Conservation (phyloP, 2,888 invertebrate species). For the Drosophila infuscata region DNA sequence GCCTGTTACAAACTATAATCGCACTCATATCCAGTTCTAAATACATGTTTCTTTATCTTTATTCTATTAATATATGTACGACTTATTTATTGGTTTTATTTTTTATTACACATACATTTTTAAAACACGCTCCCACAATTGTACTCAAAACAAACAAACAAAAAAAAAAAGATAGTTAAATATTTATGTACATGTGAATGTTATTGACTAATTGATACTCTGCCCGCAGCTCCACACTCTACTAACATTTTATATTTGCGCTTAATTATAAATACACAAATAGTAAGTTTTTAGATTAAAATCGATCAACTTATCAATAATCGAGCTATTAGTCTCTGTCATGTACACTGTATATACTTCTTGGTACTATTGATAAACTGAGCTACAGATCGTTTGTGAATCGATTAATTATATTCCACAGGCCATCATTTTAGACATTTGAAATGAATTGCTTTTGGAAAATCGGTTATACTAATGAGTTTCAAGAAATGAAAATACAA, state of each 20-base stretch:
- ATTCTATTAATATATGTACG: constrained; percentile 69
- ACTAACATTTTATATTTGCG: constrained; percentile 12
- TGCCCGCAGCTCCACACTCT: not conserved
- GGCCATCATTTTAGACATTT: not conserved
- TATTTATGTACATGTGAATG: not conserved
- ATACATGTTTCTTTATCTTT: constrained; percentile 72
- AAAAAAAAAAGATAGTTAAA: not conserved
- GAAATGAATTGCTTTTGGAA: not conserved
- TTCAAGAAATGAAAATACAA: not conserved
- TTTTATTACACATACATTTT: constrained; percentile 10
- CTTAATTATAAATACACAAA: not conserved
- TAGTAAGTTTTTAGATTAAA: constrained; percentile 3
- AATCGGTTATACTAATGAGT: not conserved
- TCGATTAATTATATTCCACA: not conserved
- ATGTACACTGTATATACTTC: not conserved
- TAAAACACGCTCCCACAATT: not conserved
- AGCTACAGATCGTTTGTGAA: not conserved
- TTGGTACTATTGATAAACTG: not conserved
- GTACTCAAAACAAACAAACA: not conserved
- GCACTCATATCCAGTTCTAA: constrained; percentile 73
- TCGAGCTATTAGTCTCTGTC: not conserved
- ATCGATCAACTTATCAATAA: constrained; percentile 1
- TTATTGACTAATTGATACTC: constrained; percentile 7
- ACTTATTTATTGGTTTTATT: constrained; percentile 56
- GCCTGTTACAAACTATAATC: constrained; percentile 66